Evolutionary conservation across 30 jellyfish, hydroid and myxozoan genomes (phyloP), one percentile per base, ranked within the genome.

Genomic region (Turritopsis rubra): DNA sequence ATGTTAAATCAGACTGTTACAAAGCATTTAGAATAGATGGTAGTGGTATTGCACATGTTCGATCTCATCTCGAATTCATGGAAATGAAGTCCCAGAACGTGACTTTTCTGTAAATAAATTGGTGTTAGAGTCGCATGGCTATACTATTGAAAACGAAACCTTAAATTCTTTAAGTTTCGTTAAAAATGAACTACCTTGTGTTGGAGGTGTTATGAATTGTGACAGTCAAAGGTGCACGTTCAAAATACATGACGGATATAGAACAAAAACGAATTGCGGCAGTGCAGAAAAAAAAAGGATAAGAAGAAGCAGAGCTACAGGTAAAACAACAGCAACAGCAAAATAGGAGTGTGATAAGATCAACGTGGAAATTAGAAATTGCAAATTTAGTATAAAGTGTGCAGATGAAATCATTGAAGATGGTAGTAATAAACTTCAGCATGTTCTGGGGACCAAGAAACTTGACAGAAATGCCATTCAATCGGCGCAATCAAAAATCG

Each of bases 11-110:
- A n/a, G n/a, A n/a, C n/a, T n/a, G n/a, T n/a, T n/a, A n/a, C n/a
- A n/a, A n/a, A n/a, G n/a, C n/a, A n/a, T n/a, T n/a, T n/a, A n/a
- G n/a, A n/a, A n/a, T n/a, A n/a, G n/a, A n/a, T n/a, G n/a, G n/a
- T n/a, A n/a, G n/a, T n/a, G n/a, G n/a, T n/a, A n/a, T n/a, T n/a
- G n/a, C n/a, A n/a, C n/a, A n/a, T n/a, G n/a, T n/a, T n/a, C n/a
- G n/a, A n/a, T n/a, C n/a, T n/a, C n/a, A n/a, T 29, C 31, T 54
- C 23, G 52, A 54, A 84, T 89, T 28, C 89, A 74, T 84, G 91
- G 88, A 53, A 84, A 41, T 71, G 74, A 89, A 27, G 19, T 89
- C 23, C 91, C 91, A n/a, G 89, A 84, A 28, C 70, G 88, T 74
- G 88, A 21, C 17, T 73, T 84, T 84, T 74, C 81, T 21, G 19